These are phyloP conservation scores for Lepus timidus DNA, from an alignment of 2,113 vertebrate genomes.

Conservation along the genomic window DNA sequence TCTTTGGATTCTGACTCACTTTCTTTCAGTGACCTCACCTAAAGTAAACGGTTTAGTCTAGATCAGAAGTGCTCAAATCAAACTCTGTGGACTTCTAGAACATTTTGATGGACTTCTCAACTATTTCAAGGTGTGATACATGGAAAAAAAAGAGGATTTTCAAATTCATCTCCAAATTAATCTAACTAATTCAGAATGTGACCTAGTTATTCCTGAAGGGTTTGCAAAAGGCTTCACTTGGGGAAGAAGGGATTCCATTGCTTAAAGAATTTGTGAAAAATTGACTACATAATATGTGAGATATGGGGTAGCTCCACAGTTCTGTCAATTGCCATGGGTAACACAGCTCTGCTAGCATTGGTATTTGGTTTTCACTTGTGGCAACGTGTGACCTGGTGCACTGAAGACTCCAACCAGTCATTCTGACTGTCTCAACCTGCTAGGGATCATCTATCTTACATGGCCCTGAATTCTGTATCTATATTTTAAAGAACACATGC, in stretches of 20 bases:
- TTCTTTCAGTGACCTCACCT: background rate
- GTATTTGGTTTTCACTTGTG: background rate
- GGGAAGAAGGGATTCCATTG: background rate
- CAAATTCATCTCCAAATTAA: background rate
- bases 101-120: background rate
- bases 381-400: background rate
- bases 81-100: background rate
- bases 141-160: background rate
- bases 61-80: background rate
- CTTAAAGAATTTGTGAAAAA: background rate
- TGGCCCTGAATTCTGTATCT: background rate
- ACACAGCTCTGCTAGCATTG: background rate
- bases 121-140: background rate
- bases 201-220: background rate
- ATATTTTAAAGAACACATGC: background rate
- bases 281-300: background rate
- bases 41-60: background rate
- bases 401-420: background rate
- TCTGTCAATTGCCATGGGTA: background rate
- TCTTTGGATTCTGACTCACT: background rate
- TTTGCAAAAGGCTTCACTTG: background rate
- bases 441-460: background rate
- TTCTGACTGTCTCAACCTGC: background rate
- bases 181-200: background rate
- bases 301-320: background rate